phyloP scores from a whole-genome alignment of 1,140 invertebrate genomes.

The Trichoplusia ni region DNA sequence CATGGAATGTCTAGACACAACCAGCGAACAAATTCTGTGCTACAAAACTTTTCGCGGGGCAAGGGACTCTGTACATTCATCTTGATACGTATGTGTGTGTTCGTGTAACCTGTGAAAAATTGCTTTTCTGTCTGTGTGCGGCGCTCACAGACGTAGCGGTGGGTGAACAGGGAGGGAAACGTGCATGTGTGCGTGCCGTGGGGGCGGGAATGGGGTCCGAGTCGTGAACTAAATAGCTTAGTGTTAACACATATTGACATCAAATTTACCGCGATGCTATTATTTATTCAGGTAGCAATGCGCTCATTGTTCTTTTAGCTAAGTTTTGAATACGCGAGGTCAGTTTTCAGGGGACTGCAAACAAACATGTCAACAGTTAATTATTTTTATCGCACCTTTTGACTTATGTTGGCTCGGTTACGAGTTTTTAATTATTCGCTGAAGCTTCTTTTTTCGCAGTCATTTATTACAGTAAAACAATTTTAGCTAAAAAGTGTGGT shows the following conservation, averaged over 20 bases:
- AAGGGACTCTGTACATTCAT: conserved; percentile 72
- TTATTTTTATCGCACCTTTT: conserved; percentile 76
- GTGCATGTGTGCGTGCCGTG: conserved; percentile 55
- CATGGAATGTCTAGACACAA: conserved; percentile 79
- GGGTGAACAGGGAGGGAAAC: conserved; percentile 36
- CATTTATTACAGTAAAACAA: conserved; percentile 32
- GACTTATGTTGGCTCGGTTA: conserved; percentile 72
- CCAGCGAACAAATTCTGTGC: conserved; percentile 78
- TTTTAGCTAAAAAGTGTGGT: no score
- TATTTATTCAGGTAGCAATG: conserved; percentile 79
- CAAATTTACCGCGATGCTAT: conserved; percentile 81
- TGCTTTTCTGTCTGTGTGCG: conserved; percentile 65
- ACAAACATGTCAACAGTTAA: conserved; percentile 66
- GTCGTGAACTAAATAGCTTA: conserved; percentile 81
- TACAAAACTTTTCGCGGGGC: conserved; percentile 78
- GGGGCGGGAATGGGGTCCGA: conserved; percentile 63
- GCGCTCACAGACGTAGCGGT: conserved; percentile 50
- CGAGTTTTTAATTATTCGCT: conserved; percentile 70
- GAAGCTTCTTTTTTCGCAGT: conserved; percentile 42
- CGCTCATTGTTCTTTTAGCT: conserved; percentile 71
- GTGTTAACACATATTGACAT: conserved; percentile 82
- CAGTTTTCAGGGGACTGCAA: no score
- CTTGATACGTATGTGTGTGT: conserved; percentile 58
- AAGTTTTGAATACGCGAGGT: conserved; percentile 54
- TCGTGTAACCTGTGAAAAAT: conserved; percentile 76